Conservation (phyloP, 2,888 invertebrate genomes). For the Archips crataeganus region DNA sequence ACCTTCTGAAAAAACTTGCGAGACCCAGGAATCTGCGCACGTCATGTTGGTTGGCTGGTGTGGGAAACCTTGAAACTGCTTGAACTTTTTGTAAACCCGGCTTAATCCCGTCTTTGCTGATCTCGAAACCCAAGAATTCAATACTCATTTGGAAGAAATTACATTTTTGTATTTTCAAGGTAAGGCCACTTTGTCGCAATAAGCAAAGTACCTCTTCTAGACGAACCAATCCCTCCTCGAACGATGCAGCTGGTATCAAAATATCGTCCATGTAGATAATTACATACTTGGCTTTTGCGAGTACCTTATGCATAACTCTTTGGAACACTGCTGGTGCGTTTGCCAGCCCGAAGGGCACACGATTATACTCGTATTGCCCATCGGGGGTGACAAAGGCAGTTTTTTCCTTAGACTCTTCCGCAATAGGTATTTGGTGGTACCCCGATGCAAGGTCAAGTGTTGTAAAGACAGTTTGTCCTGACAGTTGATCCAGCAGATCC, state of each 20-base stretch:
- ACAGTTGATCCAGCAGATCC: constrained; percentile 51
- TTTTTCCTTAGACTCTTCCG: constrained; percentile 48
- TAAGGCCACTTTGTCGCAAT: background rate
- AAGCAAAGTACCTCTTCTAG: background rate
- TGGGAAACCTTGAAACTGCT: no score
- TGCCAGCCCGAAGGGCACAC: constrained; percentile 34
- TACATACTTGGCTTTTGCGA: background rate
- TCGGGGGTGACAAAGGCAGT: constrained; percentile 55
- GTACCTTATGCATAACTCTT: constrained; percentile 31
- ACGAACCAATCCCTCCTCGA: background rate
- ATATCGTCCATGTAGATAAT: constrained; percentile 4
- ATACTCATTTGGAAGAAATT: background rate
- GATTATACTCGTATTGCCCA: constrained; percentile 51
- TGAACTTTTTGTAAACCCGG: no score
- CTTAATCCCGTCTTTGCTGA: no score
- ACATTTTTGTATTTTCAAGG: constrained; percentile 1
- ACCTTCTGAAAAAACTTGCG: constrained; percentile 5
- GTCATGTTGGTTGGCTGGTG: no score
- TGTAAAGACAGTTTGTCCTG: constrained; percentile 47
- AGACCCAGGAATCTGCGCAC: background rate
- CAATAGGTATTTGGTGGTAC: constrained; percentile 52
- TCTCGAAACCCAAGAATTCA: background rate
- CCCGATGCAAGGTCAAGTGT: constrained; percentile 49
- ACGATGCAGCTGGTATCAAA: no score
- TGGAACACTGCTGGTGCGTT: constrained; percentile 42